Evolutionary conservation across 2,113 vertebrate genomes (phyloP).

Genomic region (Copsychus sechellarum): DNA sequence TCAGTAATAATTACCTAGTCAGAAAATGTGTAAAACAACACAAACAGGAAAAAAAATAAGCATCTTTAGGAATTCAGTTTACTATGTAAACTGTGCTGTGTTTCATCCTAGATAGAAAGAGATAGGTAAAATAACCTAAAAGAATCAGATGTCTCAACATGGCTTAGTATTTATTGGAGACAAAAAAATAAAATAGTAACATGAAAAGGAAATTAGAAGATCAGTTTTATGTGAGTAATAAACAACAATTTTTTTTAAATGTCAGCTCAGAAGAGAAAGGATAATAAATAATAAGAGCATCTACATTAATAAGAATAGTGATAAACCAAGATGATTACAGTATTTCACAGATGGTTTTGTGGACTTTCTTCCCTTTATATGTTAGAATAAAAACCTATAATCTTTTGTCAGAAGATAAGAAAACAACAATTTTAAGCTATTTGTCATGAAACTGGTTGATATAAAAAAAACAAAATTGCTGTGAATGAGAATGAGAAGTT

Average conservation of each 20-base stretch:
- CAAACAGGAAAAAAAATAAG: neutral
- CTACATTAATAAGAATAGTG: neutral
- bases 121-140: neutral
- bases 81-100: neutral
- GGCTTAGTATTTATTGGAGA: neutral
- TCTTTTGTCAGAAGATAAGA: neutral
- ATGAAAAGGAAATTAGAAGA: neutral
- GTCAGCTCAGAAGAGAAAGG: neutral
- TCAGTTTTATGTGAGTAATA: neutral
- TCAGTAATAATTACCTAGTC: neutral
- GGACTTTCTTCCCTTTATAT: neutral
- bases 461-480: neutral
- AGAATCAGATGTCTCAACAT: neutral
- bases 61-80: neutral
- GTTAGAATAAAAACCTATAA: conserved; percentile 1
- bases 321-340: conserved; percentile 2
- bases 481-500: neutral
- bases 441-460: neutral
- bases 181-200: neutral
- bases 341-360: conserved; percentile 16
- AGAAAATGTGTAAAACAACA: neutral
- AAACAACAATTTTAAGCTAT: conserved; percentile 8
- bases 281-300: neutral
- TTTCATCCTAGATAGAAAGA: neutral
- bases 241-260: neutral